A percentile compares a stretch with the other conserved stretches of the same genome.
These are phyloP conservation scores for Pseudopipra pipra DNA, from an alignment of 2,113 vertebrate genomes.

Conservation along the genomic window DNA sequence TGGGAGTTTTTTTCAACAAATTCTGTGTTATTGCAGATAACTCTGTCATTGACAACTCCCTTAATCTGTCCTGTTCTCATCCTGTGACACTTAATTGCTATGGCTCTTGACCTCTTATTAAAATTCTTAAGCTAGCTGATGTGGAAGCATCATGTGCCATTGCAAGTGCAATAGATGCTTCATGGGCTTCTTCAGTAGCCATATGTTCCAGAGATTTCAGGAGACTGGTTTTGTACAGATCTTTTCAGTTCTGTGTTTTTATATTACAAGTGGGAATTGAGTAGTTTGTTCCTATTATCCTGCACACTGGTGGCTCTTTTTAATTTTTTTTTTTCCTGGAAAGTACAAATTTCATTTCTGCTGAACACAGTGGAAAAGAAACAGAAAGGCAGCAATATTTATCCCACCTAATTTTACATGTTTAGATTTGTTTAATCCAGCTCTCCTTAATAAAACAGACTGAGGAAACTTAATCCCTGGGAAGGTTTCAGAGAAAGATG, in stretches of 20 bases:
- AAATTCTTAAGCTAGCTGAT: not conserved
- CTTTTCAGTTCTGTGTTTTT: not conserved
- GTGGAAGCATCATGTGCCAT: not conserved
- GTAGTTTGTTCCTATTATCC: not conserved
- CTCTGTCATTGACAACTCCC: not conserved
- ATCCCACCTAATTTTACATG: not conserved
- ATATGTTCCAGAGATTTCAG: not conserved
- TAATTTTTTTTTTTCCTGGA: not conserved
- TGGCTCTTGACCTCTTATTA: not conserved
- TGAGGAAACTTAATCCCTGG: not conserved
- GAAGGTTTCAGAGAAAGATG: not conserved
- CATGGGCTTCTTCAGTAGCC: not conserved
- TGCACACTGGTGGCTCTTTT: not conserved
- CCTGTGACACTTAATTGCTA: constrained; percentile 7
- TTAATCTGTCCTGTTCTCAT: not conserved
- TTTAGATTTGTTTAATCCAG: not conserved
- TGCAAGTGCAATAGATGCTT: not conserved
- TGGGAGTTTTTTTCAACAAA: not conserved
- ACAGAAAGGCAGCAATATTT: not conserved
- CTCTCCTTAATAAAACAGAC: not conserved
- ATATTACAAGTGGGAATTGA: not conserved
- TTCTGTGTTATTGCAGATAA: not conserved
- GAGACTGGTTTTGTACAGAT: not conserved
- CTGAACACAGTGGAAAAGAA: not conserved
- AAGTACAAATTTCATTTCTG: not conserved